These are phyloP conservation scores for Eurosta solidaginis DNA, from an alignment of 1,140 invertebrate species.

Conservation along the genomic window DNA sequence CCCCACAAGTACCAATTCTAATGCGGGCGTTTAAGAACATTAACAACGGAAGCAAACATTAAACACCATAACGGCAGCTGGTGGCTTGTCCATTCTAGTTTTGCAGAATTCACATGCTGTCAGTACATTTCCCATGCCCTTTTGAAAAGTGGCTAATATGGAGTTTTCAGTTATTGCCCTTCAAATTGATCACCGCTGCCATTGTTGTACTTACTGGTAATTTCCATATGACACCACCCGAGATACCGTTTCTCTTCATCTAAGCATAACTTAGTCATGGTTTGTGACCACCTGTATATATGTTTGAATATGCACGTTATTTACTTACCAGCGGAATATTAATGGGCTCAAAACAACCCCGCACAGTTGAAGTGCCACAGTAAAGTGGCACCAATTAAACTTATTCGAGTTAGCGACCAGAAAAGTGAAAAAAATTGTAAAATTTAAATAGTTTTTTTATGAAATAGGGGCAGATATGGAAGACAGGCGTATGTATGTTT, in stretches of 20 bases:
- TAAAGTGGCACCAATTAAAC: not conserved
- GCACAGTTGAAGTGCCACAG: not conserved
- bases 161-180: not conserved
- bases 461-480: not conserved
- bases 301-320: too few relatives aligned
- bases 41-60: not conserved
- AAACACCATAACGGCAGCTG: not conserved
- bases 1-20: too few relatives aligned
- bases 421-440: not conserved
- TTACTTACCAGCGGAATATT: not conserved
- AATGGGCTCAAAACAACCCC: not conserved
- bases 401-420: not conserved
- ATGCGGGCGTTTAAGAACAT: not conserved
- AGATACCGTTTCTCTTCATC: not conserved
- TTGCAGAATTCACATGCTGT: not conserved
- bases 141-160: not conserved
- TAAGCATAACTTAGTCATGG: conserved; percentile 15
- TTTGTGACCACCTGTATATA: not conserved
- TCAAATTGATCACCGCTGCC: not conserved
- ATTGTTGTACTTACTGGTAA: not conserved
- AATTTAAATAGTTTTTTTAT: not conserved
- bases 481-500: not conserved
- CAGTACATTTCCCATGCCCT: not conserved
- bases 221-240: conserved; percentile 20
- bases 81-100: too few relatives aligned